A percentile compares a stretch with the other conserved stretches of the same genome.
phyloP scores from a whole-genome alignment of 2,113 vertebrate genomes.

The Oxyura jamaicensis region DNA sequence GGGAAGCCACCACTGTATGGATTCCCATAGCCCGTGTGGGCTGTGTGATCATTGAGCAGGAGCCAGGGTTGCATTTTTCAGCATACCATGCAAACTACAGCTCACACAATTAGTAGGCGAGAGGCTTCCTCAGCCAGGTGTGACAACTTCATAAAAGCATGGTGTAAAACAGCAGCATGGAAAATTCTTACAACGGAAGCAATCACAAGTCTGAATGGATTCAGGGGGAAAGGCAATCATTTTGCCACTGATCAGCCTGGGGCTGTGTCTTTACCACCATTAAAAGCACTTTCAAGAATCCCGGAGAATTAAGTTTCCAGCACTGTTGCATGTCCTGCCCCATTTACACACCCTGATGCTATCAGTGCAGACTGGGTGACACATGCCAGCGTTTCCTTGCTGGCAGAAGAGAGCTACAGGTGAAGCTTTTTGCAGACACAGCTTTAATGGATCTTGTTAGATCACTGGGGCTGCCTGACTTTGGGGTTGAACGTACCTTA shows the following conservation, averaged over 20 bases:
- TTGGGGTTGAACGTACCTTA: not conserved
- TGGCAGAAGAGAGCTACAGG: not conserved
- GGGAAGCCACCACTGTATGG: no score
- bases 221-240: not conserved
- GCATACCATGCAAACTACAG: not conserved
- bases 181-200: not conserved
- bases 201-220: not conserved
- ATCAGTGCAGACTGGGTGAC: not conserved
- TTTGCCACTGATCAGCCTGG: not conserved
- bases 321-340: not conserved
- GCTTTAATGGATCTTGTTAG: conserved; percentile 6
- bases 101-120: not conserved
- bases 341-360: not conserved
- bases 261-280: not conserved
- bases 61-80: not conserved
- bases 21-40: not conserved
- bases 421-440: not conserved
- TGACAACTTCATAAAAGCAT: rapidly evolving
- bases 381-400: not conserved
- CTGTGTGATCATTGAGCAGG: not conserved
- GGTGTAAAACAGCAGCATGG: rapidly evolving
- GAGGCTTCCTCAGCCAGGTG: not conserved
- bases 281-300: not conserved
- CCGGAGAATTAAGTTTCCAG: not conserved
- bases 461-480: not conserved